Evolutionary conservation across 2,888 invertebrate genomes (phyloP).

Genomic region (Protophormia terraenovae): DNA sequence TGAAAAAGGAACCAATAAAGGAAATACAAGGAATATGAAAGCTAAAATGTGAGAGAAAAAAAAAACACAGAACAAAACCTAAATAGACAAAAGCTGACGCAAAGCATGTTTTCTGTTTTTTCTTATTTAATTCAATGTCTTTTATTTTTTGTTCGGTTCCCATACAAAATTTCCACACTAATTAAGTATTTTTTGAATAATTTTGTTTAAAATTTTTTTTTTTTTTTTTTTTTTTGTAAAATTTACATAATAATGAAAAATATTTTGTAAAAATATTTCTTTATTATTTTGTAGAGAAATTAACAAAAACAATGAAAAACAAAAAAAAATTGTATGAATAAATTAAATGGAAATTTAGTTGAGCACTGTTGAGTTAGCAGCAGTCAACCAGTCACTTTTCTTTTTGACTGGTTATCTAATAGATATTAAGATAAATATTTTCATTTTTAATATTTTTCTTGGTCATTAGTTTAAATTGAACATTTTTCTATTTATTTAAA

Average conservation of each 20-base stretch:
- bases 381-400: background rate
- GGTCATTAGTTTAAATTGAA: background rate
- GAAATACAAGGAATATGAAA: conserved; percentile 29
- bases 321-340: background rate
- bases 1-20: conserved; percentile 13
- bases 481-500: conserved; percentile 8
- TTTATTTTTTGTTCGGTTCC: background rate
- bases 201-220: background rate
- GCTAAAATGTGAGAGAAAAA: background rate
- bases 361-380: background rate
- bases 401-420: conserved; percentile 58
- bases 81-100: conserved; percentile 62
- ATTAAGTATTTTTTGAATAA: background rate
- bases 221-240: background rate
- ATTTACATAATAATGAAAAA: conserved; percentile 22
- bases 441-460: background rate
- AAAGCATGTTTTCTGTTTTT: conserved; percentile 51
- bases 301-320: background rate
- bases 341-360: conserved; percentile 28
- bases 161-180: background rate
- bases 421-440: conserved; percentile 41
- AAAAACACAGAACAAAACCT: background rate
- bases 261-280: background rate
- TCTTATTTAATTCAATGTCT: background rate
- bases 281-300: background rate